These are phyloP conservation scores for Hylaeus anthracinus DNA, from an alignment of 1,140 invertebrate genomes.

Conservation along the genomic window DNA sequence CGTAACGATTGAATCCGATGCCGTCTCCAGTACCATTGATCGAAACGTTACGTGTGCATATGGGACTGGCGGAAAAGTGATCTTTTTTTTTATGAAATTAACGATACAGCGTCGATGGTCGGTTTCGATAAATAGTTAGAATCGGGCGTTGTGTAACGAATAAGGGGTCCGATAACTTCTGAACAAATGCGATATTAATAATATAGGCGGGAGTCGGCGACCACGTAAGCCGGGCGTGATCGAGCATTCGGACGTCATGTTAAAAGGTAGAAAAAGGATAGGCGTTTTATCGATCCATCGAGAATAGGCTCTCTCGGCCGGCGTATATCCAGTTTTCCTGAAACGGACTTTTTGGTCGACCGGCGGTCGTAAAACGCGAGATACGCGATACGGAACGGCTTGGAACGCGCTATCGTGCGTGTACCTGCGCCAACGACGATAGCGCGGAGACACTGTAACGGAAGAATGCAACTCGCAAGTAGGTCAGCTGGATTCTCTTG, in stretches of 20 bases:
- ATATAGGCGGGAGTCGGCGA: neutral
- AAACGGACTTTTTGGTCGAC: slow-evolving; percentile 43
- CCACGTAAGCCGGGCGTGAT: neutral
- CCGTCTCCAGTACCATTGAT: no score
- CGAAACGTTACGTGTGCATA: no score
- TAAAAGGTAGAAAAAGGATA: neutral
- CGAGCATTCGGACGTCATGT: neutral
- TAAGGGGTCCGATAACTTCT: no score
- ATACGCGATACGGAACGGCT: slow-evolving; percentile 40
- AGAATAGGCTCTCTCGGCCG: slow-evolving; percentile 5
- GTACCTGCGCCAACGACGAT: slow-evolving; percentile 58
- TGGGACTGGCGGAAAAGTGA: no score
- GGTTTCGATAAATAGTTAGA: no score
- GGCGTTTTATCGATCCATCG: slow-evolving; percentile 24
- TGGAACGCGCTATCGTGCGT: slow-evolving; percentile 47
- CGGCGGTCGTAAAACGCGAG: slow-evolving; percentile 35
- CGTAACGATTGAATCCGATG: no score
- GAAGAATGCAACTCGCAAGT: slow-evolving; percentile 58
- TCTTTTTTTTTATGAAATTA: no score
- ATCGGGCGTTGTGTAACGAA: no score
- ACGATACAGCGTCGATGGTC: no score
- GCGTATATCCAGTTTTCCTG: slow-evolving; percentile 38
- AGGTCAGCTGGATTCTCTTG: slow-evolving; percentile 62
- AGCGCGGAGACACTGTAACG: slow-evolving; percentile 47
- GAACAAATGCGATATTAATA: neutral